A percentile compares a stretch with the other conserved stretches of the same genome.
Evolutionary conservation across 2,113 vertebrate species (phyloP).

Genomic region (Zosterops hypoxanthus): DNA sequence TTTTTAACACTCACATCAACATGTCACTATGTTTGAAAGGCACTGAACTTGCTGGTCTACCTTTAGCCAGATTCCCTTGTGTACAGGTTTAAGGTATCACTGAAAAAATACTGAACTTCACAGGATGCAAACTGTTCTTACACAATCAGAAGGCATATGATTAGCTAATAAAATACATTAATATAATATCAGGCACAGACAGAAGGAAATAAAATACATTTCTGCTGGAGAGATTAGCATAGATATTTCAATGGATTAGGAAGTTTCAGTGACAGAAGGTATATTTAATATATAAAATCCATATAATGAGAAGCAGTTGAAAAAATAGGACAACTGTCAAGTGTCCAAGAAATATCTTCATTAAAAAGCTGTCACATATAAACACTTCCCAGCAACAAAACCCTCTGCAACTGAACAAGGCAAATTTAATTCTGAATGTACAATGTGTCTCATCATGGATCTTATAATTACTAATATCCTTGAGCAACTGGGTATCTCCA

Average conservation of each 20-base stretch:
- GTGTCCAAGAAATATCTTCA: not conserved
- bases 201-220: not conserved
- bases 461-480: not conserved
- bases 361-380: conserved; percentile 11
- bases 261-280: conserved; percentile 20
- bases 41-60: not conserved
- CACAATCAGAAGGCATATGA: not conserved
- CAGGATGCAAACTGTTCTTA: not conserved
- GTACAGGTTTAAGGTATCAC: not conserved
- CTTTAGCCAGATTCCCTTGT: not conserved
- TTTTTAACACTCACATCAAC: not conserved
- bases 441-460: not conserved
- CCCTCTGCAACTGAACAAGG: not conserved
- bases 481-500: not conserved
- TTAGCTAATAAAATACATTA: conserved; percentile 17
- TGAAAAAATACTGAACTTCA: not conserved
- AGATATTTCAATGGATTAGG: conserved; percentile 34
- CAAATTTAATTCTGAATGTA: not conserved
- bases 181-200: not conserved
- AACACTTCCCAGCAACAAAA: conserved; percentile 1
- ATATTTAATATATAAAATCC: conserved; percentile 27
- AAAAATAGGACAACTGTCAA: conserved; percentile 17
- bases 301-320: not conserved
- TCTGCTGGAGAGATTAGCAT: conserved; percentile 1
- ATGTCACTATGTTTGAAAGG: not conserved